A percentile compares a stretch with the other conserved stretches of the same genome.
Conservation (phyloP, 2,113 vertebrate genomes). For the Scortum barcoo region DNA sequence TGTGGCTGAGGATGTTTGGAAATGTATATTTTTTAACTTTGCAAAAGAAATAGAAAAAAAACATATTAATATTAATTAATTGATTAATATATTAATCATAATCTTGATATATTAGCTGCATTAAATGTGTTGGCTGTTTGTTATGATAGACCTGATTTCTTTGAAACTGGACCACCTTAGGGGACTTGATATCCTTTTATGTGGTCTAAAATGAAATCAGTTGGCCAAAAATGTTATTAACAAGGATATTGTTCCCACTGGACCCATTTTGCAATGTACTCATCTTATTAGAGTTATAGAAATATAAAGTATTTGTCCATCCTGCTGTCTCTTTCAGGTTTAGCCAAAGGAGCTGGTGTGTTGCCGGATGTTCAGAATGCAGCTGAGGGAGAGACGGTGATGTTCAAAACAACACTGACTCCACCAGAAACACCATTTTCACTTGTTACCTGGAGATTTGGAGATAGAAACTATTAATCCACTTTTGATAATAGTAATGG, state of each 20-base stretch:
- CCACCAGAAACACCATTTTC: neutral
- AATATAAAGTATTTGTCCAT: too few species aligned
- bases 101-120: too few species aligned
- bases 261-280: neutral
- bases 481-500: rapidly evolving
- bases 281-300: neutral
- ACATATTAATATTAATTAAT: too few species aligned
- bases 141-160: too few species aligned
- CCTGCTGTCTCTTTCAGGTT: conserved; percentile 53
- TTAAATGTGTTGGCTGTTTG: too few species aligned
- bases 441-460: neutral
- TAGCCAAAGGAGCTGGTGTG: conserved; percentile 43
- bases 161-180: too few species aligned
- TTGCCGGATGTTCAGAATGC: conserved; percentile 46
- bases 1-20: neutral
- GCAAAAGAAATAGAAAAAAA: too few species aligned
- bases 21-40: neutral
- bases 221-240: neutral
- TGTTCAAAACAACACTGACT: conserved; percentile 40
- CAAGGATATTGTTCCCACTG: neutral
- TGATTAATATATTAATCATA: too few species aligned
- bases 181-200: too few species aligned
- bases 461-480: neutral
- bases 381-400: conserved; percentile 33
- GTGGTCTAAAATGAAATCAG: neutral